Conservation (phyloP, 1,140 invertebrate genomes). For the Trachymyrmex septentrionalis region DNA sequence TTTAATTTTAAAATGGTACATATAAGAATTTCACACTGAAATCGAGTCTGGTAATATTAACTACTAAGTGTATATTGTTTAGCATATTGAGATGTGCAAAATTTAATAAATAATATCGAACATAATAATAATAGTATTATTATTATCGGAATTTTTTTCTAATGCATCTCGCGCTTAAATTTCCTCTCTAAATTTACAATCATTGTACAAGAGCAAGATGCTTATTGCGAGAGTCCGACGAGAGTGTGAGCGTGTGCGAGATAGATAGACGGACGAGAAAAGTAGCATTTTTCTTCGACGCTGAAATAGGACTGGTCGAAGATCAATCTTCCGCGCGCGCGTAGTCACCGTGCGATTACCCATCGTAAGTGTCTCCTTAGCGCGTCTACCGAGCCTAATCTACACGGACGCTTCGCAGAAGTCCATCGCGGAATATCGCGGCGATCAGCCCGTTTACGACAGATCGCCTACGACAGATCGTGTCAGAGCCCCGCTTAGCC, state of each 20-base stretch:
- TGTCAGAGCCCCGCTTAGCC: not conserved
- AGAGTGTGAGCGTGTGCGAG: no score
- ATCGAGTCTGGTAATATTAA: no score
- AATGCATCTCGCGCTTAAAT: not conserved
- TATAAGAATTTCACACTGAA: no score
- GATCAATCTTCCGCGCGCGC: slow-evolving; percentile 16
- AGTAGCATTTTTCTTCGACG: not conserved
- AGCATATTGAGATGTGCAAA: no score
- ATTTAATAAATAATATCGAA: no score
- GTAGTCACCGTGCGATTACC: slow-evolving; percentile 39
- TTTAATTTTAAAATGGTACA: not conserved
- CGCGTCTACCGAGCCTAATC: slow-evolving; percentile 52
- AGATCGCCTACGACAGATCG: slow-evolving; percentile 47
- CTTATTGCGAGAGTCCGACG: no score
- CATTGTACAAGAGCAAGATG: not conserved
- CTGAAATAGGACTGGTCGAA: not conserved
- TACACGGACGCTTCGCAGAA: slow-evolving; percentile 33
- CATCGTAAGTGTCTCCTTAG: slow-evolving; percentile 46
- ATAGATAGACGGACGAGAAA: not conserved
- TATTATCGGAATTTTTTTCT: no score
- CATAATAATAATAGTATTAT: no score
- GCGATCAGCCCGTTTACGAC: slow-evolving; percentile 66
- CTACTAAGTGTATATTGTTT: no score
- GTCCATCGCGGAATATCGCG: slow-evolving; percentile 62
- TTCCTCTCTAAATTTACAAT: not conserved